Percentiles rank a stretch among this genome's conserved stretches.
Conservation (phyloP, 2,888 invertebrate genomes). For the Strigamia transsilvanica region DNA sequence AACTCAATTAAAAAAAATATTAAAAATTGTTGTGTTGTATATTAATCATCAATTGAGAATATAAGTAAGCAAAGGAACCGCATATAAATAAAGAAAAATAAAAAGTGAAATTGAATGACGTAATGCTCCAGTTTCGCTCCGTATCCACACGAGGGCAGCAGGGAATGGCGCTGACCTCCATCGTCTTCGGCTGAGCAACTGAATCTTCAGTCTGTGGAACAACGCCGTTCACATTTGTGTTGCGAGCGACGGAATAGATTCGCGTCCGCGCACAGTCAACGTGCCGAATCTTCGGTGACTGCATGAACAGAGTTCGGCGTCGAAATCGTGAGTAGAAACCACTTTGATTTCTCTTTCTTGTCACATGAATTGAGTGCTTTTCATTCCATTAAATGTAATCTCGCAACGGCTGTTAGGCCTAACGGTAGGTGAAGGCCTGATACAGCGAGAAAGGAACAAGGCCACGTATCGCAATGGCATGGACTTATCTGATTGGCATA, state of each 20-base stretch:
- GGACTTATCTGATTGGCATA: slow-evolving; percentile 13
- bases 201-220: slow-evolving; percentile 28
- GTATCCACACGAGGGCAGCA: slow-evolving; percentile 36
- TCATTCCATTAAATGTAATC: slow-evolving; percentile 21
- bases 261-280: slow-evolving; percentile 14
- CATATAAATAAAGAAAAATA: background rate
- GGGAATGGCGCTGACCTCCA: slow-evolving; percentile 36
- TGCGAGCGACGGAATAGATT: slow-evolving; percentile 24
- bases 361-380: slow-evolving; percentile 32
- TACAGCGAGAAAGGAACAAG: slow-evolving; percentile 25
- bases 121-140: background rate
- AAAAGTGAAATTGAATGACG: background rate
- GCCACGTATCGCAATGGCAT: slow-evolving; percentile 38
- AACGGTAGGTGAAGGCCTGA: slow-evolving; percentile 36
- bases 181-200: slow-evolving; percentile 17
- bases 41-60: too few relatives aligned
- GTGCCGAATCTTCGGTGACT: slow-evolving; percentile 7
- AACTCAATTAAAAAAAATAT: too few relatives aligned
- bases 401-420: slow-evolving; percentile 36
- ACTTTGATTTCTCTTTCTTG: background rate
- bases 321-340: slow-evolving; percentile 23
- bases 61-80: background rate
- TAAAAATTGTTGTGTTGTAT: too few relatives aligned
- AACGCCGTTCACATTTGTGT: slow-evolving; percentile 40
- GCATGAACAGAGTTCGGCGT: background rate